Evolutionary conservation across 2,113 vertebrate species (phyloP), one percentile per base, ranked within the genome.

Genomic region (Mirza zaza): DNA sequence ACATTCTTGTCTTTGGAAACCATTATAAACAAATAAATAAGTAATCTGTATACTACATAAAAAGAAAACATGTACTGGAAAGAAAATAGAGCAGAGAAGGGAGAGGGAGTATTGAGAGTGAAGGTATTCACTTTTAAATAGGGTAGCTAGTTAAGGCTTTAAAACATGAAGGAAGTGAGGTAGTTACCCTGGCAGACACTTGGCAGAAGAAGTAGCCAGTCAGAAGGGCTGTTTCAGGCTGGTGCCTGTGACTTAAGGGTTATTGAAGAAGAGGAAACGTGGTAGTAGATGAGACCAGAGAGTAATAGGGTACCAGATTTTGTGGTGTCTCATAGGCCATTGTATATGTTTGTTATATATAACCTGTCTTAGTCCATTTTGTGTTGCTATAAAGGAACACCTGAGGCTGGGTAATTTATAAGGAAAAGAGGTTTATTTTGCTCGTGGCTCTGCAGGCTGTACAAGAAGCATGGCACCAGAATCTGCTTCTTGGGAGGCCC

Each of bases 31-130:
- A 36, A 23, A 87, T 12, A 63, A 55, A 45, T 27, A 32, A 87
- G 14, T 39, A 34, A 63, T 3, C 32, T 21, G 18, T 48, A 17
- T 1, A 29, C 20, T 27, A 77, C 1, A 0, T 42, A 59, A 70
- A n/a, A 63, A 65, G 17, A 73, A 8, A n/a, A 18, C 80, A 79
- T 39, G 36, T 67, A 12, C 34, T 45, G 18, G 32, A 63, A 39
- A 36, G 34, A 70, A 75, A 55, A 52, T 17, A 59, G 21, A n/a
- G 59, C 27, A 77, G 42, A 61, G 20, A 88, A 84, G 8, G 39
- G n/a, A 61, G 48, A 84, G 8, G 39, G n/a, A 61, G 48, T 5
- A 12, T n/a, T 8, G 3, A 25, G 27, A 48, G 25, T 5, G 45
- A 11, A 73, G 9, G 12, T 63, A 45, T 25, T n/a, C 17, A 29